A percentile compares a stretch with the other conserved stretches of the same genome.
These are phyloP conservation scores for Nesometra sesokonis DNA, from an alignment of 35 echinoderm and acorn worm genomes.

Conservation along the genomic window DNA sequence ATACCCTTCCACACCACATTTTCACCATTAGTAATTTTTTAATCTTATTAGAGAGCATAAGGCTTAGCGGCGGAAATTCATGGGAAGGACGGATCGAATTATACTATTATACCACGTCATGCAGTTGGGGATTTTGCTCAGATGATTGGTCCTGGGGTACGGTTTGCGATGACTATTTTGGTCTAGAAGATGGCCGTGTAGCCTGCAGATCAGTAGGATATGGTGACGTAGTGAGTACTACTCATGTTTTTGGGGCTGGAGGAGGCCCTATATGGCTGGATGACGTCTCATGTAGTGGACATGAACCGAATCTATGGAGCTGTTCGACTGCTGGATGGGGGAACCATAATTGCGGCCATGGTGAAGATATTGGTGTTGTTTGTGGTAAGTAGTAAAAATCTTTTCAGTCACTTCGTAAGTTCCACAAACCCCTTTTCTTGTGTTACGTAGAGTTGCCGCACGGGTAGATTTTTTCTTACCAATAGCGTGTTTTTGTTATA, in stretches of 20 bases:
- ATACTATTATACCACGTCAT: neutral
- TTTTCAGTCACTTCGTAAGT: no score
- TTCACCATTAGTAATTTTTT: no score
- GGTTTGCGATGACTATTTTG: neutral
- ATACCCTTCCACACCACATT: no score
- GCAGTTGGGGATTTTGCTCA: neutral
- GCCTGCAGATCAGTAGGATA: neutral
- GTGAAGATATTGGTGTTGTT: constrained; percentile 31
- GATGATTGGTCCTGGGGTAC: neutral
- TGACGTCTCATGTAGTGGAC: constrained; percentile 4
- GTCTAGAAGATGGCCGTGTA: neutral
- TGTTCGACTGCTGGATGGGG: constrained; percentile 23
- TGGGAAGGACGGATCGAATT: neutral
- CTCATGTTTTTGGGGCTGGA: constrained; percentile 4
- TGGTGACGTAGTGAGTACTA: neutral
- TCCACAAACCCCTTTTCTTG: no score
- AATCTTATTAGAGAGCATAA: neutral
- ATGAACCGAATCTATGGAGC: neutral
- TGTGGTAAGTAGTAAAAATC: constrained; percentile 1
- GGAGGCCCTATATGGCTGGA: constrained; percentile 27
- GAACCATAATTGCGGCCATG: constrained; percentile 25
- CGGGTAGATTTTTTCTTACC: no score
- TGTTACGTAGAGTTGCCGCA: no score
- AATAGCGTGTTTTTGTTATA: no score
- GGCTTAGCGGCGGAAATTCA: neutral